These are phyloP conservation scores for Sminthurides bifidus DNA, from an alignment of 1,140 invertebrate genomes.

Conservation along the genomic window DNA sequence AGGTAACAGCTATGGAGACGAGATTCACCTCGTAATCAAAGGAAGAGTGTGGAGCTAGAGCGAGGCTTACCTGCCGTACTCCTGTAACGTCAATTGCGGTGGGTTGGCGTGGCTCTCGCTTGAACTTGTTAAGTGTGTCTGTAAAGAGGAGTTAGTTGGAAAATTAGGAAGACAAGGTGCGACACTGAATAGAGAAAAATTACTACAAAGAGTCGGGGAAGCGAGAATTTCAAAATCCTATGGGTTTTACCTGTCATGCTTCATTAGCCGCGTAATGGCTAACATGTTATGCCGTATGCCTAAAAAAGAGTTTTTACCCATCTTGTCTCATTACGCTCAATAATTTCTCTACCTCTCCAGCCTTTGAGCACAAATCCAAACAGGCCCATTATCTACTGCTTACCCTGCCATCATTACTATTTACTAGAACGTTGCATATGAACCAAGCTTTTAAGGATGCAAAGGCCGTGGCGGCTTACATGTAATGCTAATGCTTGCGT, in stretches of 20 bases:
- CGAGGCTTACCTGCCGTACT: not conserved
- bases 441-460: no score
- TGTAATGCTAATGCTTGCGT: no score
- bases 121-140: not conserved
- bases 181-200: not conserved
- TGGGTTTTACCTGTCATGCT: conserved; percentile 29
- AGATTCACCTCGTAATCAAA: no score
- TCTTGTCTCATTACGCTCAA: conserved; percentile 14
- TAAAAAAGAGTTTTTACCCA: conserved; percentile 1
- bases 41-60: not conserved
- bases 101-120: no score
- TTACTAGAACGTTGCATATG: not conserved
- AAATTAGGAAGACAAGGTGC: not conserved
- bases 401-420: conserved; percentile 5
- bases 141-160: not conserved
- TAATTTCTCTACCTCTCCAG: no score
- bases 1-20: no score
- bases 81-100: no score
- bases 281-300: conserved; percentile 10
- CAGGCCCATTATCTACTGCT: no score
- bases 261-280: conserved; percentile 29
- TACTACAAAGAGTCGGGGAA: not conserved
- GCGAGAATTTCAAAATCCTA: conserved; percentile 5
- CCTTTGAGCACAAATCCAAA: no score
- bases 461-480: no score